Evolutionary conservation across 37 sponge, comb jelly and placozoan species (phyloP).

Genomic region (Lycopodina hypogea): DNA sequence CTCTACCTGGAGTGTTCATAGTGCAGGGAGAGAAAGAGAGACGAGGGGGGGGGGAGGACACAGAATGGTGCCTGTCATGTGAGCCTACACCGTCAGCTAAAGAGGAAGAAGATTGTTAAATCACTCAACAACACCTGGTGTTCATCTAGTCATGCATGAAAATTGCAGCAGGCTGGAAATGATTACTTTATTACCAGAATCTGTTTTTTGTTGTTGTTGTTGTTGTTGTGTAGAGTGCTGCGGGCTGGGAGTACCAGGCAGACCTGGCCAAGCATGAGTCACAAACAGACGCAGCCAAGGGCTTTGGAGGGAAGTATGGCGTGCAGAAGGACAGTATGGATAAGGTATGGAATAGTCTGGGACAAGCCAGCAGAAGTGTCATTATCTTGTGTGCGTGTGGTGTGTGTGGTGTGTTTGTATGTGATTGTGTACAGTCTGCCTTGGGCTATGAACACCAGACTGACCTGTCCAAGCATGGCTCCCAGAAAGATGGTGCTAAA

Average conservation of each 20-base stretch:
- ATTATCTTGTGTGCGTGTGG: too few relatives aligned
- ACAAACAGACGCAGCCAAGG: constrained; percentile 84
- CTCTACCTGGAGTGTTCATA: too few relatives aligned
- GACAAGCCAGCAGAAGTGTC: not conserved
- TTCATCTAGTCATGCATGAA: too few relatives aligned
- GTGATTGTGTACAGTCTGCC: constrained; percentile 55
- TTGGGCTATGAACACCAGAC: constrained; percentile 81
- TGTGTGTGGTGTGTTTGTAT: constrained; percentile 11
- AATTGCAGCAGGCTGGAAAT: too few relatives aligned
- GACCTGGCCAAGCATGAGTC: constrained; percentile 78
- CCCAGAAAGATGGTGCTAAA: constrained; percentile 83
- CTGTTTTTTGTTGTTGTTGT: too few relatives aligned
- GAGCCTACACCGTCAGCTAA: too few relatives aligned
- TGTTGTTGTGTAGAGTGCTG: constrained; percentile 71
- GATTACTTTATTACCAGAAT: too few relatives aligned
- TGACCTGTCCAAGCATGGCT: constrained; percentile 74
- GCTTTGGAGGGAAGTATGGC: constrained; percentile 94
- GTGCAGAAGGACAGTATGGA: constrained; percentile 88
- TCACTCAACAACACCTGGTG: too few relatives aligned
- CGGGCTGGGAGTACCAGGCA: constrained; percentile 78
- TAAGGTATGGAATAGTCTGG: constrained; percentile 40
- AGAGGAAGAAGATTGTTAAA: too few relatives aligned
- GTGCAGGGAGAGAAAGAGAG: too few relatives aligned
- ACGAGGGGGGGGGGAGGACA: not conserved
- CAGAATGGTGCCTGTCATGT: too few relatives aligned